phyloP scores from a whole-genome alignment of 2,888 invertebrate genomes.

The Hydrotaea cyrtoneurina region DNA sequence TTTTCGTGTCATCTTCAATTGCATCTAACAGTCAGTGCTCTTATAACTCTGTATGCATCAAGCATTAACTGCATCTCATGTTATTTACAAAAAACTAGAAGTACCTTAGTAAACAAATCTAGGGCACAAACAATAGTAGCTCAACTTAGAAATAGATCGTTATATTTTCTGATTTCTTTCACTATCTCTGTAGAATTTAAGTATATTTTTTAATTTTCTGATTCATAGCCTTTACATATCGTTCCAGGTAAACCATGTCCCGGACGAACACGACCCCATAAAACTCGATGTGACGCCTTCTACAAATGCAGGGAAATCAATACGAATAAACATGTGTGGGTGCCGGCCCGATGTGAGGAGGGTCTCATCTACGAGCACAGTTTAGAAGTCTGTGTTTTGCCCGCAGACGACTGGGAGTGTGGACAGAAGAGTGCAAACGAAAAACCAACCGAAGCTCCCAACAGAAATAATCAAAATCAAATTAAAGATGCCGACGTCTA shows the following conservation, averaged over 20 bases:
- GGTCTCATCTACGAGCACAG: constrained; percentile 79
- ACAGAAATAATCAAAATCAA: not conserved
- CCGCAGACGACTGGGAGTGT: constrained; percentile 81
- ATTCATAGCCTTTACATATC: not conserved
- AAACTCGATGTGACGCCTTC: constrained; percentile 79
- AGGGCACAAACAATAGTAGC: too few relatives aligned
- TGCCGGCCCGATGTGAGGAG: constrained; percentile 77
- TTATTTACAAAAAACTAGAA: too few relatives aligned
- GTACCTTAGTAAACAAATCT: too few relatives aligned
- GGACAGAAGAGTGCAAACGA: constrained; percentile 60
- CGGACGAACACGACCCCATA: constrained; percentile 77
- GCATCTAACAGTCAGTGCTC: too few relatives aligned
- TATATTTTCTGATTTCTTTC: too few relatives aligned
- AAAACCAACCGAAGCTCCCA: not conserved
- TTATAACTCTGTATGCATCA: too few relatives aligned
- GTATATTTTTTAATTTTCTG: too few relatives aligned
- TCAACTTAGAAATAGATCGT: too few relatives aligned
- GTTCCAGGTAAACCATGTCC: constrained; percentile 78
- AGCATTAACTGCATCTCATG: too few relatives aligned
- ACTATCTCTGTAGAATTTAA: too few relatives aligned
- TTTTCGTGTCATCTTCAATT: too few relatives aligned
- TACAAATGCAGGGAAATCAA: constrained; percentile 78
- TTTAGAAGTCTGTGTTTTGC: constrained; percentile 79
- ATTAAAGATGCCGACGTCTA: constrained; percentile 70
- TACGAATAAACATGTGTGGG: constrained; percentile 77